Conservation (phyloP, 2,888 invertebrate species). For the Pinctada fucata region DNA sequence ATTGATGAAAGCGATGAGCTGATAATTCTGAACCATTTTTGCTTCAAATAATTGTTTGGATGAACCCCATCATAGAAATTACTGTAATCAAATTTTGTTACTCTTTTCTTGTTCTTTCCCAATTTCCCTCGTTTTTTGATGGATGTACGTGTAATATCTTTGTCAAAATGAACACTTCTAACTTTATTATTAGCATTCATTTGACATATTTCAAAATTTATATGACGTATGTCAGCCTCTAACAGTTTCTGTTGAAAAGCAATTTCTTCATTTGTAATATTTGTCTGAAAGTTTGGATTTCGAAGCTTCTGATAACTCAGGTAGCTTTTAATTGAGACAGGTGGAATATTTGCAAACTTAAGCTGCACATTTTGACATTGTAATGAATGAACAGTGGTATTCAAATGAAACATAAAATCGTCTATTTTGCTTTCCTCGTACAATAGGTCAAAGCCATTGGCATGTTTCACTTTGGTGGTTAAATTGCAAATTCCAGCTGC, state of each 20-base stretch:
- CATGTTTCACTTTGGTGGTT: not conserved
- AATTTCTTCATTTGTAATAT: constrained; percentile 6
- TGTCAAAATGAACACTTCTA: not conserved
- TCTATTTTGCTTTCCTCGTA: constrained; percentile 1
- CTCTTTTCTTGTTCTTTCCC: not conserved
- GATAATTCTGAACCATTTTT: constrained; percentile 16
- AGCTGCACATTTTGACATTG: constrained; percentile 3
- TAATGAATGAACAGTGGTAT: not conserved
- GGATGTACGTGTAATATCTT: not conserved
- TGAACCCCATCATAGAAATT: constrained; percentile 27
- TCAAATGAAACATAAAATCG: not conserved
- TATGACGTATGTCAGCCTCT: not conserved
- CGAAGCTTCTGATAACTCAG: not conserved
- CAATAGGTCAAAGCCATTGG: not conserved
- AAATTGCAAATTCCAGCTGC: constrained; percentile 14
- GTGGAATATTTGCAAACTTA: constrained; percentile 10
- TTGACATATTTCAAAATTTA: not conserved
- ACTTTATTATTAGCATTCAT: not conserved
- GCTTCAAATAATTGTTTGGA: not conserved
- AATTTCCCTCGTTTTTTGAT: constrained; percentile 9
- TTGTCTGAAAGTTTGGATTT: not conserved
- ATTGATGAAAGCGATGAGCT: not conserved
- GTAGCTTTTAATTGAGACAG: not conserved
- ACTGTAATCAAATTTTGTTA: not conserved
- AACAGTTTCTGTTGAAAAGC: constrained; percentile 1